phyloP scores from a whole-genome alignment of 2,888 invertebrate genomes.

The Busseola fusca region DNA sequence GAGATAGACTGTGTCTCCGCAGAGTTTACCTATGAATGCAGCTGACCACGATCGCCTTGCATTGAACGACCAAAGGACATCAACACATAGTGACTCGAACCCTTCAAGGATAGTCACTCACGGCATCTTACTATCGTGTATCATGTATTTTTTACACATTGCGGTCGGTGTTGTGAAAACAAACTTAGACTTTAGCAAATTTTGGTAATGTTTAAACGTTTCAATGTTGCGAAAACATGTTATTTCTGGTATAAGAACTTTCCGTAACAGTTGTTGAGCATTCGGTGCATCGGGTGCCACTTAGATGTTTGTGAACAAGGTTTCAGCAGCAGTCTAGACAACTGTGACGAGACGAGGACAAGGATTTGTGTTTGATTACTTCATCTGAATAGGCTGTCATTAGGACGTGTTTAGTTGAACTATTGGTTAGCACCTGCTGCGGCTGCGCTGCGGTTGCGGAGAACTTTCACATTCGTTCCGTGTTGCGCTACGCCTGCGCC shows the following conservation, averaged over 20 bases:
- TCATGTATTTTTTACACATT: slow-evolving; percentile 67
- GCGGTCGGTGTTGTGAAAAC: slow-evolving; percentile 71
- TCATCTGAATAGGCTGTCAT: slow-evolving; percentile 59
- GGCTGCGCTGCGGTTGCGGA: slow-evolving; percentile 76
- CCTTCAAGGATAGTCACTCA: slow-evolving; percentile 81
- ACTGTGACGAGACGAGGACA: slow-evolving; percentile 37
- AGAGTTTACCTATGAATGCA: slow-evolving; percentile 79
- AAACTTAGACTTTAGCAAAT: slow-evolving; percentile 50
- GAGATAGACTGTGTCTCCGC: slow-evolving; percentile 81
- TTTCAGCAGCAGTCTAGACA: slow-evolving; percentile 25
- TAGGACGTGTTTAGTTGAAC: slow-evolving; percentile 68
- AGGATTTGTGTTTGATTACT: slow-evolving; percentile 50
- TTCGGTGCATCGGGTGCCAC: slow-evolving; percentile 57
- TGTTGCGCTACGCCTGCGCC: slow-evolving; percentile 79
- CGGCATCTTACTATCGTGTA: slow-evolving; percentile 69
- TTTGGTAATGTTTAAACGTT: slow-evolving; percentile 62
- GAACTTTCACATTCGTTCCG: slow-evolving; percentile 88
- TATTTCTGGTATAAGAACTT: slow-evolving; percentile 63
- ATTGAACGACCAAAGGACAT: slow-evolving; percentile 80
- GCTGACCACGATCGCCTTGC: slow-evolving; percentile 78
- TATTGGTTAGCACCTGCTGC: slow-evolving; percentile 81
- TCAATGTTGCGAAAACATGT: slow-evolving; percentile 69
- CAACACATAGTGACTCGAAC: slow-evolving; percentile 72
- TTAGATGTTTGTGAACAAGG: slow-evolving; percentile 27
- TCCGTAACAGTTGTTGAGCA: slow-evolving; percentile 66